A percentile compares a stretch with the other conserved stretches of the same genome.
These are phyloP conservation scores for Nephotettix cincticeps DNA, from an alignment of 1,140 invertebrate genomes.

Conservation along the genomic window DNA sequence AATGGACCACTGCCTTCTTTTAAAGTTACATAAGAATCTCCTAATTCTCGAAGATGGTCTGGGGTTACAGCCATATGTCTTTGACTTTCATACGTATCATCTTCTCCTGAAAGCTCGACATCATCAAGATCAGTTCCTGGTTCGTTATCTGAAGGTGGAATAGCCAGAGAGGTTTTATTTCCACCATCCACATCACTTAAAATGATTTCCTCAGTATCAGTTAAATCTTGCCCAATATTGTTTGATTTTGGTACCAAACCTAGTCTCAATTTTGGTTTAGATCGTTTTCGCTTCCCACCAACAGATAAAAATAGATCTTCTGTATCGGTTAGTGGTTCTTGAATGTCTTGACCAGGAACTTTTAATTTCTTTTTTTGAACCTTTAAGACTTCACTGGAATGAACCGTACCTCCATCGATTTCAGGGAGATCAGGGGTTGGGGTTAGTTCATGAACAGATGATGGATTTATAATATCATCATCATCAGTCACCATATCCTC, in stretches of 20 bases:
- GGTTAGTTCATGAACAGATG: conserved; percentile 16
- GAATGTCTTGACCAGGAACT: background rate
- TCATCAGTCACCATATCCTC: conserved; percentile 52
- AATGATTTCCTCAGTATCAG: conserved; percentile 56
- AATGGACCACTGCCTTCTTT: conserved; percentile 43
- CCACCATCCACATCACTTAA: conserved; percentile 48
- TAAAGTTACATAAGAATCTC: conserved; percentile 36
- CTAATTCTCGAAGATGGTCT: conserved; percentile 39
- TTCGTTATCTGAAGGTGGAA: background rate
- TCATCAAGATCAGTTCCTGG: conserved; percentile 41
- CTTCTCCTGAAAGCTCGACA: conserved; percentile 43
- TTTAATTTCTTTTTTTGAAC: conserved; percentile 35
- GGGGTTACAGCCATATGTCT: conserved; percentile 40
- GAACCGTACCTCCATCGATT: conserved; percentile 43
- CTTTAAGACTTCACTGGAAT: conserved; percentile 36
- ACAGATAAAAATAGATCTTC: conserved; percentile 50
- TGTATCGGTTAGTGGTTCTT: conserved; percentile 50
- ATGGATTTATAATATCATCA: conserved; percentile 41
- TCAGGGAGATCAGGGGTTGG: conserved; percentile 40
- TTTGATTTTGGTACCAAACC: background rate
- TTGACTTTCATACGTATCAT: conserved; percentile 35
- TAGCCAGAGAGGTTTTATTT: background rate
- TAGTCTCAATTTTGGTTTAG: conserved; percentile 27
- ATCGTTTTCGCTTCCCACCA: conserved; percentile 32
- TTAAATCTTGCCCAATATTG: conserved; percentile 37